Conservation (phyloP, 2,113 vertebrate genomes). For the Xiphorhynchus elegans region DNA sequence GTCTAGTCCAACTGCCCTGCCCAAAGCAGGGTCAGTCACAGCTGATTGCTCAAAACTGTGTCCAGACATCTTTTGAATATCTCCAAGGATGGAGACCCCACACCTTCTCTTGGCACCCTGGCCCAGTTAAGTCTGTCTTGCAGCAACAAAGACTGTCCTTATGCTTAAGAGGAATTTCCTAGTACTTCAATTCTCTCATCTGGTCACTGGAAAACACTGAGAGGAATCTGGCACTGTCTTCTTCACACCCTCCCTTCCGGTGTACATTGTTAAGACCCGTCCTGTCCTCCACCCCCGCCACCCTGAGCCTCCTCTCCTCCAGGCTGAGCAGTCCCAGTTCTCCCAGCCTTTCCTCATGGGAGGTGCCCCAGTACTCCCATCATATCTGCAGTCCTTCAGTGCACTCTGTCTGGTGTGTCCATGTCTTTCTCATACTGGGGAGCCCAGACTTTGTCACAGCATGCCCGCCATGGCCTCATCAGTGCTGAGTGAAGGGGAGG, state of each 20-base stretch:
- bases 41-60: background rate
- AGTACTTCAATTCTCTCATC: background rate
- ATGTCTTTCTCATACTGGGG: background rate
- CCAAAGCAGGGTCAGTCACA: background rate
- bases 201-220: background rate
- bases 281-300: no score
- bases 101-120: background rate
- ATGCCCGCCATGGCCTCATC: background rate
- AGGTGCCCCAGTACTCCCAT: background rate
- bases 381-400: background rate
- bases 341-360: background rate
- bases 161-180: background rate
- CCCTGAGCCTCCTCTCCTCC: background rate
- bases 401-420: background rate
- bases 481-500: background rate
- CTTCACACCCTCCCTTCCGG: background rate
- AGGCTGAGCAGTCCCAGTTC: background rate
- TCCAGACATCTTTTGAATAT: background rate
- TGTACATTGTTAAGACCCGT: background rate
- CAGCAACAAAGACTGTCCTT: background rate
- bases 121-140: background rate
- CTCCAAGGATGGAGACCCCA: background rate
- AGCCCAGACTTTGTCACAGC: background rate
- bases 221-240: background rate
- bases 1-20: background rate